Percentiles rank a stretch among this genome's conserved stretches.
These are phyloP conservation scores for Leucoraja ocellata DNA, from an alignment of 2,797 vertebrate species.

Conservation along the genomic window DNA sequence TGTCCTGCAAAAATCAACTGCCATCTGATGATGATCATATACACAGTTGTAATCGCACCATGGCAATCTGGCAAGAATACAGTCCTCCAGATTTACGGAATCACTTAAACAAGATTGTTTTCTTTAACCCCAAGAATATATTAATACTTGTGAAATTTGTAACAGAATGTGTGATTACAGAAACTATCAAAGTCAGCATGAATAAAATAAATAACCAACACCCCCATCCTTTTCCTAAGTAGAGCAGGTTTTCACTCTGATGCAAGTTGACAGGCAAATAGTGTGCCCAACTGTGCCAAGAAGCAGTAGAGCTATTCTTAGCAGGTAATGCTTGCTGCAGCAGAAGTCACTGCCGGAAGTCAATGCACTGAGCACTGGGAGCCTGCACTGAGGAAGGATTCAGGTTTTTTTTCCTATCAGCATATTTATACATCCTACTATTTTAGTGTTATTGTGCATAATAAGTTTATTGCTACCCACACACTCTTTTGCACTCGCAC, in stretches of 20 bases:
- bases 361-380: neutral
- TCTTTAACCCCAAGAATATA: neutral
- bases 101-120: neutral
- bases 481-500: neutral
- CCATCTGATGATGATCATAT: conserved; percentile 5
- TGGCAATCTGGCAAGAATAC: neutral
- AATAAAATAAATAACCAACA: neutral
- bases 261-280: conserved; percentile 21
- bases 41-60: neutral
- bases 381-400: neutral
- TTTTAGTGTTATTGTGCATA: neutral
- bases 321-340: neutral
- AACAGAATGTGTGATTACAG: conserved; percentile 24
- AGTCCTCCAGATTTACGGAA: neutral
- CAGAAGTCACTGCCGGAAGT: neutral
- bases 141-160: neutral
- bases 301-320: neutral
- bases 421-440: neutral
- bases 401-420: neutral
- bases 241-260: neutral
- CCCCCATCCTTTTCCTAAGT: neutral
- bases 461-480: neutral
- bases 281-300: neutral
- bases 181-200: neutral
- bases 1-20: neutral